Evolutionary conservation across 2,888 invertebrate species (phyloP), one percentile per base, ranked within the genome.

Genomic region (Chrysomela aeneicollis): DNA sequence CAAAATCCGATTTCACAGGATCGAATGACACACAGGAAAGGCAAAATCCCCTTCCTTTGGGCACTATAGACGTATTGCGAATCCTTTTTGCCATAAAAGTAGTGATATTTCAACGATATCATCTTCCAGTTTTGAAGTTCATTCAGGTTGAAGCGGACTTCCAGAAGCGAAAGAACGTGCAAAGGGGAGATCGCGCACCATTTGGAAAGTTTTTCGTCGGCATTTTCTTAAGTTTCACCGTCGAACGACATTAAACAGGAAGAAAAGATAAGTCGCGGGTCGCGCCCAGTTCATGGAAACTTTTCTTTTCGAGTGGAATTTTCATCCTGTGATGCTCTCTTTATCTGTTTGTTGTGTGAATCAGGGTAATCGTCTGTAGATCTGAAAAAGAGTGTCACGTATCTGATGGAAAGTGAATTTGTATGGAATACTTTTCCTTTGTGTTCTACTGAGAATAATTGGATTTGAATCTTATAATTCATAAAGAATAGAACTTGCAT

Each of bases 201-300:
- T 69, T 67, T 71, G 67, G 65, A 68, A 69, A 69, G 62, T 69
- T 69, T 69, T 67, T 50, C 61, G 52, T 57, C 64, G 64, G 61
- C 63, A 59, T 68, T 63, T 59, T 62, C 67, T 64, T 57, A 64
- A 67, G 65, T 69, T 67, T 60, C 61, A 58, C 51, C 61, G 58
- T 55, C 65, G 60, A 69, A 66, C 65, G 68, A 68, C 68, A 64
- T 68, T 70, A 66, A 70, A 70, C 64, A 68, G 66, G 66, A 68
- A 66, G 64, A 63, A 60, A 63, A 63, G 68, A 70, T 70, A 70
- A 70, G 64, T 62, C 66, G 64, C 55, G 42, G 55, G 26, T 26
- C 54, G 46, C 63, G 42, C 64, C 59, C 64, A 58, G 47, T 63
- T 32, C 50, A 59, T 59, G 63, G 52, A 62, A 70, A 68, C 61